Evolutionary conservation across 2,797 vertebrate species (phyloP).

Genomic region (Syndactyla subalaris): DNA sequence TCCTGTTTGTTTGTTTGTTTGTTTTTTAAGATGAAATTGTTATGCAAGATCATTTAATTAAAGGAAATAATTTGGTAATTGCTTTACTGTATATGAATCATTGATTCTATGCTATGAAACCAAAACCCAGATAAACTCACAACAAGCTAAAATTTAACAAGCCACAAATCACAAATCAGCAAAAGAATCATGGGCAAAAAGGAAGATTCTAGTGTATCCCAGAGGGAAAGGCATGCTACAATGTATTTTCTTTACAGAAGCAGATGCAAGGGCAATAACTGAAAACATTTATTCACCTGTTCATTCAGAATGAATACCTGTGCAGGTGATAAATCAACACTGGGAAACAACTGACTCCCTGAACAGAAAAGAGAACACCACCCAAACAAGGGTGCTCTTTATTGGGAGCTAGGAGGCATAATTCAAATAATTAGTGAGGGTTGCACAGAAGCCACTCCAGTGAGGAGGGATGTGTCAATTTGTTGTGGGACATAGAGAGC

Average conservation of each 20-base stretch:
- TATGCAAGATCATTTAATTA: background rate
- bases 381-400: background rate
- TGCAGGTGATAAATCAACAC: background rate
- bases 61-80: background rate
- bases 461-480: background rate
- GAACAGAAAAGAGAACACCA: background rate
- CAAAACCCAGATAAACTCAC: background rate
- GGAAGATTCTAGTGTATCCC: background rate
- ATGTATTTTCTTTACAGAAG: background rate
- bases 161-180: background rate
- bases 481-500: background rate
- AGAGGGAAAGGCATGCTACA: background rate
- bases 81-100: background rate
- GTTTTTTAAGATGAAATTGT: background rate
- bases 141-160: background rate
- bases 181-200: background rate
- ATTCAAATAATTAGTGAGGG: background rate
- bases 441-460: background rate
- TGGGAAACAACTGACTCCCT: background rate
- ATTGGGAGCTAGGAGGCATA: background rate
- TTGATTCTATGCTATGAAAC: background rate
- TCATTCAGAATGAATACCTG: background rate
- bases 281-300: background rate
- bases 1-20: background rate
- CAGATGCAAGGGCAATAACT: background rate